phyloP scores from a whole-genome alignment of 2,113 vertebrate species.

The Prinia subflava region DNA sequence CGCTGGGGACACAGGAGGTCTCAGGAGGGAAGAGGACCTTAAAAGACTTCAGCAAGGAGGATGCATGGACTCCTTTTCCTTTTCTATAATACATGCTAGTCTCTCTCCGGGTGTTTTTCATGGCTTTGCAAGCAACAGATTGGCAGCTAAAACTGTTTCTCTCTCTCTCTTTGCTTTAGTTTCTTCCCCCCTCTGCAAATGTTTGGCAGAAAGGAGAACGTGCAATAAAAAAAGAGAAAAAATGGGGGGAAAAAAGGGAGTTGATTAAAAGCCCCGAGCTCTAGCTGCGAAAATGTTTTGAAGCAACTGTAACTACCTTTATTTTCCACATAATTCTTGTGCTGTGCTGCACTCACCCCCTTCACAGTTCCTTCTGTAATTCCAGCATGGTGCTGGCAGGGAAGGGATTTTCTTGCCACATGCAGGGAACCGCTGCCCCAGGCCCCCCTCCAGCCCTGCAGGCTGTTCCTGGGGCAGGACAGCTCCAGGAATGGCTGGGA shows the following conservation, averaged over 20 bases:
- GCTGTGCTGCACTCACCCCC: background rate
- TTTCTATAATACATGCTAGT: background rate
- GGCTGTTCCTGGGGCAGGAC: background rate
- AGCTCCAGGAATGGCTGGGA: background rate
- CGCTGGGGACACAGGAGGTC: background rate
- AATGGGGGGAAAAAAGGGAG: rapidly evolving
- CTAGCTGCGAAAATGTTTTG: background rate
- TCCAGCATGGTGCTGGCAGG: rapidly evolving
- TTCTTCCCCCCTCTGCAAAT: background rate
- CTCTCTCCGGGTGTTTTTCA: background rate
- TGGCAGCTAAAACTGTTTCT: conserved; percentile 3
- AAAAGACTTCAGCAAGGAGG: background rate
- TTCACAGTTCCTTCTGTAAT: background rate
- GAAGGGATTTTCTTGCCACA: background rate
- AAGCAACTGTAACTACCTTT: conserved; percentile 32
- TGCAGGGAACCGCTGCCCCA: rapidly evolving
- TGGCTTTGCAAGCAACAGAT: conserved; percentile 39
- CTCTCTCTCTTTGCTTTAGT: background rate
- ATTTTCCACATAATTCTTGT: background rate
- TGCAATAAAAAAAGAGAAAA: background rate
- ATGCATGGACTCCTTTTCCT: background rate
- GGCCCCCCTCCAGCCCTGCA: rapidly evolving
- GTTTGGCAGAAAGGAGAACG: conserved; percentile 24
- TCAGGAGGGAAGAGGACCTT: background rate
- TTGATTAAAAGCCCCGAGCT: conserved; percentile 23